A percentile compares a stretch with the other conserved stretches of the same genome.
Conservation (phyloP, 1,140 invertebrate species). For the Phymorhynchus buccinoides region DNA sequence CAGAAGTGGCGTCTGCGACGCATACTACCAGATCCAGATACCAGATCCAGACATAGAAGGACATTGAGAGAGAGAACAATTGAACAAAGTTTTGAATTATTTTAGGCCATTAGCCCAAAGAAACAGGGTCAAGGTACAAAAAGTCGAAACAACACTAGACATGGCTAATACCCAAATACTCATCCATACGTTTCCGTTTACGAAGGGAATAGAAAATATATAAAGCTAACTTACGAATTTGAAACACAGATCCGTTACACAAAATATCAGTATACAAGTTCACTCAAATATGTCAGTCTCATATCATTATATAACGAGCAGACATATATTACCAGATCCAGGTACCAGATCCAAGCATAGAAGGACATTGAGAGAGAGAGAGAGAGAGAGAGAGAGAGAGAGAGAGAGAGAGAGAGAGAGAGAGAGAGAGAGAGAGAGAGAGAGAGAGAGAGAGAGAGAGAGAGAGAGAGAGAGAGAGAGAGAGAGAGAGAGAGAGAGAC, state of each 20-base stretch:
- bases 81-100: too few species aligned
- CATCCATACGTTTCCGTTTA: too few species aligned
- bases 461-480: conserved; percentile 37
- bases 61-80: too few species aligned
- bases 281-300: too few species aligned
- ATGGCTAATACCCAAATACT: too few species aligned
- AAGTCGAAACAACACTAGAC: too few species aligned
- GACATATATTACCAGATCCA: not conserved
- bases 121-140: too few species aligned
- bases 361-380: not conserved
- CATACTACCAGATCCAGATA: not conserved
- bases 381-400: conserved; percentile 19
- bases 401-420: conserved; percentile 31
- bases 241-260: too few species aligned
- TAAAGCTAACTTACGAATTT: too few species aligned
- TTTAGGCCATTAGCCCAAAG: too few species aligned
- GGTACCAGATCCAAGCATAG: not conserved
- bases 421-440: conserved; percentile 5
- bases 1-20: too few species aligned
- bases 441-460: not conserved
- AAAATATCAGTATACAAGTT: not conserved
- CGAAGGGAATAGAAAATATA: too few species aligned
- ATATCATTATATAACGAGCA: not conserved
- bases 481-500: not conserved
- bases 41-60: not conserved